Evolutionary conservation across 1,140 invertebrate genomes (phyloP).

Genomic region (Carposina sasakii): DNA sequence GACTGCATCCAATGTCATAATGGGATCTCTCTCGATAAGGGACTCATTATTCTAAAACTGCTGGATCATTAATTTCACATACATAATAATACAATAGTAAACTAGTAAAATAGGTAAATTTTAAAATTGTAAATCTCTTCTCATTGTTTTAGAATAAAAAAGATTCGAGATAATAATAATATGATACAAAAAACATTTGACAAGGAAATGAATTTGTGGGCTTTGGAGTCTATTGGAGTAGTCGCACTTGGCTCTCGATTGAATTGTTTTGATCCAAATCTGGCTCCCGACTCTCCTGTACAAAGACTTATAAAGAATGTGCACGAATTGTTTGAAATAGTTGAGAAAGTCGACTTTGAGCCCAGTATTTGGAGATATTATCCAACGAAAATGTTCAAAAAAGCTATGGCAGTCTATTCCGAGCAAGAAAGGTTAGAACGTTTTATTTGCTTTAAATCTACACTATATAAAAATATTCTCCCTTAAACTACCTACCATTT

Average conservation of each 20-base stretch:
- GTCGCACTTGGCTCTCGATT: constrained; percentile 80
- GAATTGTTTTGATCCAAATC: constrained; percentile 72
- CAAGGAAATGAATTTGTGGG: constrained; percentile 78
- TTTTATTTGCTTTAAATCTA: neutral
- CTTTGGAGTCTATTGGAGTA: constrained; percentile 79
- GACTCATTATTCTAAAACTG: too few relatives aligned
- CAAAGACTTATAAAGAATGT: constrained; percentile 75
- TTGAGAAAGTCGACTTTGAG: constrained; percentile 75
- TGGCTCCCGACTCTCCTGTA: constrained; percentile 71
- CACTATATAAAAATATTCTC: too few relatives aligned
- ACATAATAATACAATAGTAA: too few relatives aligned
- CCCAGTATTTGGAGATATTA: constrained; percentile 77
- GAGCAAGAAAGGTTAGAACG: constrained; percentile 28
- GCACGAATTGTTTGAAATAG: constrained; percentile 74
- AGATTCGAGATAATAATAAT: constrained; percentile 66
- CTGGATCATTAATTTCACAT: too few relatives aligned
- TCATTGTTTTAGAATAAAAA: constrained; percentile 66
- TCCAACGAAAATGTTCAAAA: constrained; percentile 73
- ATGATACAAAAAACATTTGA: constrained; percentile 74
- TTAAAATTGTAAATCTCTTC: constrained; percentile 6
- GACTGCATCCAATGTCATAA: too few relatives aligned
- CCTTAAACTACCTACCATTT: neutral
- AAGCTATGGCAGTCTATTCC: constrained; percentile 64
- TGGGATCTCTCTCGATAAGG: too few relatives aligned
- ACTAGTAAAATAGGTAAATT: too few relatives aligned